phyloP scores from a whole-genome alignment of 1,140 invertebrate species.

The Brachionus asplanchnoidis region DNA sequence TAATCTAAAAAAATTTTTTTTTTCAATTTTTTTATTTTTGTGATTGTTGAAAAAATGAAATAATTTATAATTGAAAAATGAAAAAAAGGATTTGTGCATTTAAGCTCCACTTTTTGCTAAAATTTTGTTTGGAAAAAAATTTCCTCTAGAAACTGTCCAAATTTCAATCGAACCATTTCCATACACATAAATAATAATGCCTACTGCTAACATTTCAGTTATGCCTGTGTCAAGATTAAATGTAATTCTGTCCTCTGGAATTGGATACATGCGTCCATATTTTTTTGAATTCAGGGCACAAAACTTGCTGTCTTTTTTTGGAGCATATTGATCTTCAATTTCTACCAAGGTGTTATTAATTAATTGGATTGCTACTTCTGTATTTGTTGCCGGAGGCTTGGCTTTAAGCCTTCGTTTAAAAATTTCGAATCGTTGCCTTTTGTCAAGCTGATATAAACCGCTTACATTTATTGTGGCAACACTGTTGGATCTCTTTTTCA shows the following conservation, averaged over 20 bases:
- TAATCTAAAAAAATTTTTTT: neutral
- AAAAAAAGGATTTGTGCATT: neutral
- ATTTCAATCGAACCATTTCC: conserved; percentile 37
- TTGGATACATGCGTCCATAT: conserved; percentile 32
- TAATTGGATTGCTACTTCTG: conserved; percentile 14
- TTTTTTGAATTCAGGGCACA: conserved; percentile 34
- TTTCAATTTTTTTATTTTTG: neutral
- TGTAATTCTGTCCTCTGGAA: conserved; percentile 15
- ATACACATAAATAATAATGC: conserved; percentile 22
- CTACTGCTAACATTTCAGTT: conserved; percentile 24
- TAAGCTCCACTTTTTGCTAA: neutral
- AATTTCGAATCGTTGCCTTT: conserved; percentile 35
- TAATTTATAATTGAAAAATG: neutral
- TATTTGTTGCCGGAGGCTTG: conserved; percentile 10
- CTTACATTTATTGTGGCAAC: neutral
- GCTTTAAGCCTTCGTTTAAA: neutral
- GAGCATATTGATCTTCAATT: conserved; percentile 32
- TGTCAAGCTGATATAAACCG: conserved; percentile 12
- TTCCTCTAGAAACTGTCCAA: conserved; percentile 29
- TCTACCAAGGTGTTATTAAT: conserved; percentile 29
- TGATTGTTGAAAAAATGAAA: neutral
- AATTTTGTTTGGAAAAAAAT: neutral
- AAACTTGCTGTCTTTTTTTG: conserved; percentile 37
- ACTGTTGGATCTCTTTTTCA: conserved; percentile 13
- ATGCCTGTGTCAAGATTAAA: conserved; percentile 28